Percentiles rank a stretch among this genome's conserved stretches.
Conservation (phyloP, 2,797 vertebrate genomes). For the Schizothorax lantsangensis region DNA sequence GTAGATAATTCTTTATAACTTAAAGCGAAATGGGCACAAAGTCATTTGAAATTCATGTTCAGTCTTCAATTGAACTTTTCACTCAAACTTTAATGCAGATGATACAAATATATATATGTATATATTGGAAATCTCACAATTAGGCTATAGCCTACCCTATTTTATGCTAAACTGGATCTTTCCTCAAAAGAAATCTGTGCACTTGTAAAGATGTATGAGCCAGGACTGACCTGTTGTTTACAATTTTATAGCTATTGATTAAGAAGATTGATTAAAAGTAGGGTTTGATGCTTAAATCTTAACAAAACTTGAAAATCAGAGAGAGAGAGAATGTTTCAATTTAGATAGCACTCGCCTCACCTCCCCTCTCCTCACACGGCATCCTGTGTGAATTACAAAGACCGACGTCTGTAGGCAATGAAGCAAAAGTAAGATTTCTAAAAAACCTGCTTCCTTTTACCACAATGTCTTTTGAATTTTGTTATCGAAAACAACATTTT, state of each 20-base stretch:
- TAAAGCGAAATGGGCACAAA: not conserved
- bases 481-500: not conserved
- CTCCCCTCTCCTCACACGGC: not conserved
- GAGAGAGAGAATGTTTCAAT: not conserved
- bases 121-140: not conserved
- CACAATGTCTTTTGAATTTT: not conserved
- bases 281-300: not conserved
- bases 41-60: not conserved
- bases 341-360: conserved; percentile 7
- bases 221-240: not conserved
- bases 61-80: not conserved
- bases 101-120: too few relatives aligned
- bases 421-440: not conserved
- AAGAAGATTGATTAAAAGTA: not conserved
- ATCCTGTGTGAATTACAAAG: conserved; percentile 17
- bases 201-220: not conserved
- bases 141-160: not conserved
- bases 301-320: not conserved
- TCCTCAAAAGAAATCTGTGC: not conserved
- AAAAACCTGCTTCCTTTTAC: not conserved
- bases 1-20: not conserved
- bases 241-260: not conserved
- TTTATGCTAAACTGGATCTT: not conserved
- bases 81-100: not conserved
- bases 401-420: not conserved